Evolutionary conservation across 2,888 invertebrate species (phyloP).

Genomic region (Luperina testacea): DNA sequence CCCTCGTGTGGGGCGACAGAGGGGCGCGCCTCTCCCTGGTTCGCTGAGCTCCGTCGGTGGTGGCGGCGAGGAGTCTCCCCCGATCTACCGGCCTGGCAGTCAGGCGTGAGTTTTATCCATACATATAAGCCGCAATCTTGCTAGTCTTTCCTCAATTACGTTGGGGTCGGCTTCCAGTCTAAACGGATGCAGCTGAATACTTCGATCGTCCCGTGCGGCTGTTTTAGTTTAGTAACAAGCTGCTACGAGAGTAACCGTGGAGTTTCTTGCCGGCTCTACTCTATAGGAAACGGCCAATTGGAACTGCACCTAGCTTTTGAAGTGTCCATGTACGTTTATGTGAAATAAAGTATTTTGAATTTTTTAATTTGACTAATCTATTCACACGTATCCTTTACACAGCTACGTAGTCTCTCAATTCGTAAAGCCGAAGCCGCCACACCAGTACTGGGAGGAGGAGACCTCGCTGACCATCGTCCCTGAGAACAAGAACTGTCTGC

Average conservation of each 20-base stretch:
- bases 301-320: background rate
- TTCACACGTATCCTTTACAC: slow-evolving; percentile 13
- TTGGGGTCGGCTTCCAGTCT: background rate
- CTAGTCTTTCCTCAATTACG: background rate
- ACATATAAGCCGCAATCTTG: background rate
- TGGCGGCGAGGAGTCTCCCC: slow-evolving; percentile 80
- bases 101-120: slow-evolving; percentile 79
- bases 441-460: slow-evolving; percentile 87
- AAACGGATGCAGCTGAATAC: background rate
- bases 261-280: too few relatives aligned
- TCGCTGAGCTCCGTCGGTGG: slow-evolving; percentile 84
- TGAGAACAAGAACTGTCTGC: slow-evolving; percentile 85
- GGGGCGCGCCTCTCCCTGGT: slow-evolving; percentile 77
- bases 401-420: slow-evolving; percentile 86
- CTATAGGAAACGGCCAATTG: background rate
- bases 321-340: background rate
- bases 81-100: slow-evolving; percentile 82
- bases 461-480: slow-evolving; percentile 81
- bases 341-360: background rate
- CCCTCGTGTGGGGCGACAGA: slow-evolving; percentile 62
- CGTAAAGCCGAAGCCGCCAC: slow-evolving; percentile 84
- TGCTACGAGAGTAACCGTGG: background rate
- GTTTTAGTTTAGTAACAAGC: background rate
- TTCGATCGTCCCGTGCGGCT: background rate
- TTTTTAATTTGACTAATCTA: background rate